These are phyloP conservation scores for Malurus elegans DNA, from an alignment of 2,113 vertebrate species.

Conservation along the genomic window DNA sequence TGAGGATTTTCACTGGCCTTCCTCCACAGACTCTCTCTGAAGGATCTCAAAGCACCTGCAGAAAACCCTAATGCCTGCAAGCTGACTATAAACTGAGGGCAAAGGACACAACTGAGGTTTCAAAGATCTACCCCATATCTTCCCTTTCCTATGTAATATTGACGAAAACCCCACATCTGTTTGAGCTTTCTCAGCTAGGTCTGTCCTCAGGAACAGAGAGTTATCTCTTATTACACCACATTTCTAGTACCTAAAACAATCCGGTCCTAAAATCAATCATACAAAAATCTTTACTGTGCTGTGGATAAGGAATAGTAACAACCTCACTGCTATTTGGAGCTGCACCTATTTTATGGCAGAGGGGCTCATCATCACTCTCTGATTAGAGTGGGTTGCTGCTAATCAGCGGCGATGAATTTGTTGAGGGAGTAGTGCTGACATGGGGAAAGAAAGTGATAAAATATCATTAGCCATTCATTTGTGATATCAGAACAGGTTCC, in stretches of 20 bases:
- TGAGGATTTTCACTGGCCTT: not conserved
- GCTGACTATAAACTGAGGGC: not conserved
- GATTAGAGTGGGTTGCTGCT: slow-evolving; percentile 9
- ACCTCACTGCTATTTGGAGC: not conserved
- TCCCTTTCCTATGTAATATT: not conserved
- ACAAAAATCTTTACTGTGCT: not conserved
- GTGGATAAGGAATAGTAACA: not conserved
- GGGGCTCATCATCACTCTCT: slow-evolving; percentile 9
- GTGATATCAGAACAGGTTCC: not conserved
- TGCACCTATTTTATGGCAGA: not conserved
- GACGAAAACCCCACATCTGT: not conserved
- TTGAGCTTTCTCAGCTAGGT: not conserved
- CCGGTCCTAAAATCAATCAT: not conserved
- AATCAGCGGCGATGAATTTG: not conserved
- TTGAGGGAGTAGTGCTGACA: slow-evolving; percentile 46
- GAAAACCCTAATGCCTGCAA: not conserved
- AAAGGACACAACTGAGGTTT: not conserved
- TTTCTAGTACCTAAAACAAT: not conserved
- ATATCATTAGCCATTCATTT: slow-evolving; percentile 16
- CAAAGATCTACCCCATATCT: not conserved
- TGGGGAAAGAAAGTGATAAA: slow-evolving; percentile 24
- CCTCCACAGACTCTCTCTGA: not conserved
- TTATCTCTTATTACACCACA: fast-evolving
- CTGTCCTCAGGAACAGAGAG: not conserved
- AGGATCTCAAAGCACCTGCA: not conserved